Evolutionary conservation across 2,888 invertebrate species (phyloP).

Genomic region (Drosophila ezoana): DNA sequence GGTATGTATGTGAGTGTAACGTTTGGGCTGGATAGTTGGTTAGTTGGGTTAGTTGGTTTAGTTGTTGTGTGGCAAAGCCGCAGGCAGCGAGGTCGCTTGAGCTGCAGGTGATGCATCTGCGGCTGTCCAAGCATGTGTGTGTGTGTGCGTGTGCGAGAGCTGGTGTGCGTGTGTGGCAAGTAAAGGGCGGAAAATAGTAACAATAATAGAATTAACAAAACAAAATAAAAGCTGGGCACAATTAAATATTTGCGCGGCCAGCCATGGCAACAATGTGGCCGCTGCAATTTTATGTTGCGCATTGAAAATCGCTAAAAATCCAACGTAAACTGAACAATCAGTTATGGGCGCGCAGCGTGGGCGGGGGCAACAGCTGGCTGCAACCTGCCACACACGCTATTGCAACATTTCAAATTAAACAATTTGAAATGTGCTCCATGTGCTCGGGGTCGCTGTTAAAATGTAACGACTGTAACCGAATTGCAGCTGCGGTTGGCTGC

Average conservation of each 20-base stretch:
- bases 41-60: constrained; percentile 36
- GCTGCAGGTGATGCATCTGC: constrained; percentile 56
- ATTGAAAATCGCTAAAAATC: constrained; percentile 30
- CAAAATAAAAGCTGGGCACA: constrained; percentile 51
- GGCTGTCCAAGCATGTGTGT: constrained; percentile 25
- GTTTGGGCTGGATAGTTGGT: constrained; percentile 36
- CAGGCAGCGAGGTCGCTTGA: constrained; percentile 29
- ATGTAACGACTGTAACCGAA: constrained; percentile 33
- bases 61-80: constrained; percentile 29
- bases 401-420: constrained; percentile 28
- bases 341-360: constrained; percentile 6
- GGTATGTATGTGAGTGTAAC: neutral
- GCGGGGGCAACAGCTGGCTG: neutral
- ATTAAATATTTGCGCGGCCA: constrained; percentile 65
- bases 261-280: constrained; percentile 39
- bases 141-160: constrained; percentile 6
- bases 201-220: constrained; percentile 72
- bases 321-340: constrained; percentile 10
- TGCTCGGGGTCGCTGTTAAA: constrained; percentile 12
- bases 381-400: constrained; percentile 11
- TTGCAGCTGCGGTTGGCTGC: constrained; percentile 48
- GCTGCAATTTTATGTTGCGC: constrained; percentile 1
- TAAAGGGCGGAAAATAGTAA: constrained; percentile 51
- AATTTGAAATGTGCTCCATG: constrained; percentile 16
- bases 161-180: constrained; percentile 21